Conservation (phyloP, 2,888 invertebrate species). For the Drosophila lutescens region DNA sequence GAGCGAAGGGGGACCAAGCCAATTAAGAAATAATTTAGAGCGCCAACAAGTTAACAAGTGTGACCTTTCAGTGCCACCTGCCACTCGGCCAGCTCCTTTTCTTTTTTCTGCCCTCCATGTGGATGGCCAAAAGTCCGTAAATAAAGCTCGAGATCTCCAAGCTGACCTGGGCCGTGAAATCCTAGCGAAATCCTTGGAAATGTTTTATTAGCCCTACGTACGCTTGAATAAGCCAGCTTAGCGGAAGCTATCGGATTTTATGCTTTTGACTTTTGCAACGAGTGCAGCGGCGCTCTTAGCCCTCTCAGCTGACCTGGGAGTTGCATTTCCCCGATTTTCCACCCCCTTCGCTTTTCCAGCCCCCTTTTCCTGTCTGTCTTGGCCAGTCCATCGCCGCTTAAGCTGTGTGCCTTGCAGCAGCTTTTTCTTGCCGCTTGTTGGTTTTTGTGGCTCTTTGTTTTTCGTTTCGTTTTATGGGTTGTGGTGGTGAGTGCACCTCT, state of each 20-base stretch:
- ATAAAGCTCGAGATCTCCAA: conserved; percentile 46
- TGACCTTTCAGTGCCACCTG: conserved; percentile 43
- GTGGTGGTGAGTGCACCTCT: conserved; percentile 43
- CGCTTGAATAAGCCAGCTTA: conserved; percentile 81
- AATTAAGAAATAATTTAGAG: conserved; percentile 75
- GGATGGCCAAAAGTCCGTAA: conserved; percentile 47
- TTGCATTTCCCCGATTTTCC: conserved; percentile 48
- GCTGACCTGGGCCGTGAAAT: conserved; percentile 58
- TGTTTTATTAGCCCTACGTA: conserved; percentile 80
- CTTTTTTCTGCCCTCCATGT: conserved; percentile 9
- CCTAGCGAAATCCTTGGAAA: conserved; percentile 79
- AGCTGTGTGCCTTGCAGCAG: conserved; percentile 71
- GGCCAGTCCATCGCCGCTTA: conserved; percentile 61
- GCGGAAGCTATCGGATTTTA: conserved; percentile 82
- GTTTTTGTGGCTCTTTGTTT: conserved; percentile 39
- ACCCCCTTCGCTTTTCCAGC: background rate
- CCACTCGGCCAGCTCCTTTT: conserved; percentile 4
- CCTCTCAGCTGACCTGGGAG: conserved; percentile 41
- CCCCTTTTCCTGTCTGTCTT: conserved; percentile 28
- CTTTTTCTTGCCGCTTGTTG: conserved; percentile 41
- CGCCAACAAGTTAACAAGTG: conserved; percentile 56
- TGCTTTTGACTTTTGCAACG: conserved; percentile 78
- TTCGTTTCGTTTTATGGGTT: conserved; percentile 31
- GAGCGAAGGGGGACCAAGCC: too few relatives aligned
- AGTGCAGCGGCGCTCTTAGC: conserved; percentile 22